Evolutionary conservation across 2,113 vertebrate species (phyloP).

Genomic region (Xiphophorus couchianus): DNA sequence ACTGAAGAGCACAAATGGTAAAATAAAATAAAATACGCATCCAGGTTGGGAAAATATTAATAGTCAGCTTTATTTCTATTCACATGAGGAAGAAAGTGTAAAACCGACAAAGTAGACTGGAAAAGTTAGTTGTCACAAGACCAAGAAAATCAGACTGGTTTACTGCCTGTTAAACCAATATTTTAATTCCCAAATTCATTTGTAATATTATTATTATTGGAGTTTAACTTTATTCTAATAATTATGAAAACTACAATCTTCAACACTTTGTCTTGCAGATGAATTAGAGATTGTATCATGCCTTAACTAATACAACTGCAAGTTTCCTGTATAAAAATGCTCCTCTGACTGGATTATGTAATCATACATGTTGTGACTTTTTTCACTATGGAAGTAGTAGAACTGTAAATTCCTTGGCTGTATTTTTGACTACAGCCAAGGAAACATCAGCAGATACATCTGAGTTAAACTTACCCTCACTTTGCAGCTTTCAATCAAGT

Average conservation of each 20-base stretch:
- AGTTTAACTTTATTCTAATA: conserved; percentile 45
- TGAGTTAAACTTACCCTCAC: conserved; percentile 84
- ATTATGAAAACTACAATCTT: conserved; percentile 25
- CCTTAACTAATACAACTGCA: not conserved
- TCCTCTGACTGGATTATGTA: not conserved
- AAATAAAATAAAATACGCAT: not conserved
- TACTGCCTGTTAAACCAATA: not conserved
- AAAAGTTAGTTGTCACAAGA: not conserved
- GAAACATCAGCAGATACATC: conserved; percentile 13
- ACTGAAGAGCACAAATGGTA: conserved; percentile 69
- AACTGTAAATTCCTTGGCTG: conserved; percentile 3
- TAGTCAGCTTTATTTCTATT: too few relatives aligned
- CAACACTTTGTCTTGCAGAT: too few relatives aligned
- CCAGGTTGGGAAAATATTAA: too few relatives aligned
- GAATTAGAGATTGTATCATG: not conserved
- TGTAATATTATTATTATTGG: conserved; percentile 10
- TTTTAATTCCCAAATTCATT: not conserved
- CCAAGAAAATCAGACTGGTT: not conserved
- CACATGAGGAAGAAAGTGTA: too few relatives aligned
- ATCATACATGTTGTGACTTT: not conserved
- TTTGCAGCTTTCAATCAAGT: conserved; percentile 93
- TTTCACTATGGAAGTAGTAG: conserved; percentile 31
- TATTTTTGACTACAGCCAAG: conserved; percentile 13
- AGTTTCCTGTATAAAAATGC: not conserved
- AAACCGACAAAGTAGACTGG: too few relatives aligned